Conservation (phyloP, 2,797 vertebrate genomes). For the Oreochromis grahami region DNA sequence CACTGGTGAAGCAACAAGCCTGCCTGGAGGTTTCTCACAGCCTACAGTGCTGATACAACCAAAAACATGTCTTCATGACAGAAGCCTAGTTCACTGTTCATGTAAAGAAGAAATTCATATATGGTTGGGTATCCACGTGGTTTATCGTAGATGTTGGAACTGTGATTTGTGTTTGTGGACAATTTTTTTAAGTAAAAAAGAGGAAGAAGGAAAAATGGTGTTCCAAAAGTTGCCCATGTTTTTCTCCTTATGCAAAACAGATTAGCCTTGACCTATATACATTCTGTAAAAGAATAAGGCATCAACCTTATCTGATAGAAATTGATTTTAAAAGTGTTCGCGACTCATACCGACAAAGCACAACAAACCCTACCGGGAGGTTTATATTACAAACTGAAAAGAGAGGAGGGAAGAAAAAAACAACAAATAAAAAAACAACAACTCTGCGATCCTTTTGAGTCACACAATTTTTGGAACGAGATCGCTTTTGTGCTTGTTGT, state of each 20-base stretch:
- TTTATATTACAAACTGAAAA: rapidly evolving
- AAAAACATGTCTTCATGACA: conserved; percentile 16
- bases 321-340: not conserved
- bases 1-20: conserved; percentile 61
- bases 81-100: conserved; percentile 32
- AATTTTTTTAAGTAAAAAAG: not conserved
- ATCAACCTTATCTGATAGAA: not conserved
- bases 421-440: not conserved
- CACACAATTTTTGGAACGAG: not conserved
- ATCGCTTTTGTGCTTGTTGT: conserved; percentile 51
- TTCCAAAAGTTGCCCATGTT: not conserved
- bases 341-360: not conserved
- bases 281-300: not conserved
- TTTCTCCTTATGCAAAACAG: not conserved
- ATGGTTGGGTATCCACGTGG: not conserved
- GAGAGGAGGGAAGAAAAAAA: not conserved
- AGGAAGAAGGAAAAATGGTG: not conserved
- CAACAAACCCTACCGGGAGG: not conserved
- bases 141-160: not conserved
- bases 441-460: conserved; percentile 21
- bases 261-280: not conserved
- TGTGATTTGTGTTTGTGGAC: not conserved
- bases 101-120: conserved; percentile 5
- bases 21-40: conserved; percentile 60
- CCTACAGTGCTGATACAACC: conserved; percentile 24